These are phyloP conservation scores for Sthenelais limicola DNA, from an alignment of 2,888 invertebrate species.

Conservation along the genomic window DNA sequence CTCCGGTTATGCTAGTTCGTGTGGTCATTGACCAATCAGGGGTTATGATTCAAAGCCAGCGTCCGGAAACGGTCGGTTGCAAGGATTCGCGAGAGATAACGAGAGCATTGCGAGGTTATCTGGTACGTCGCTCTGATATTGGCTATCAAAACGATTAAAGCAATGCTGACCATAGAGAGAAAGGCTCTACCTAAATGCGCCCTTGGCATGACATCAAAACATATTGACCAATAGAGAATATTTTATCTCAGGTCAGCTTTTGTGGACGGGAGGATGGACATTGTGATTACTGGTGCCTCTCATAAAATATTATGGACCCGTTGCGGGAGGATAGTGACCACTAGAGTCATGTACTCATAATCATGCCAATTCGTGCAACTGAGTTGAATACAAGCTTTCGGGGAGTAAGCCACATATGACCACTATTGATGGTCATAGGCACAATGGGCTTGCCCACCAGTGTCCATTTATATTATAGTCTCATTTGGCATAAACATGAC, in stretches of 20 bases:
- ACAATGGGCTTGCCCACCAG: too few species aligned
- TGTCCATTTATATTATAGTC: too few species aligned
- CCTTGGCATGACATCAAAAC: conserved; percentile 31
- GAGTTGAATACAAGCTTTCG: too few species aligned
- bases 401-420: too few species aligned
- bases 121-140: conserved; percentile 31
- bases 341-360: conserved; percentile 38
- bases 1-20: too few species aligned
- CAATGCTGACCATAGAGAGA: conserved; percentile 14
- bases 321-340: conserved; percentile 1
- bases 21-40: conserved; percentile 30
- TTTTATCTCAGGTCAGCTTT: conserved; percentile 1
- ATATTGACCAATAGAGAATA: conserved; percentile 39
- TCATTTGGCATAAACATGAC: conserved; percentile 37
- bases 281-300: conserved; percentile 7
- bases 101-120: conserved; percentile 24
- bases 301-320: conserved; percentile 30
- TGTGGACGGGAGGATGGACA: conserved; percentile 19
- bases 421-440: too few species aligned
- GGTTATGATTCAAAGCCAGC: conserved; percentile 34
- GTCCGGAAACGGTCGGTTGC: too few species aligned
- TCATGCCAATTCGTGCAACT: conserved; percentile 32
- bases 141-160: conserved; percentile 38
- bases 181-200: conserved; percentile 8
- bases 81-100: conserved; percentile 13